Base-by-base conservation (phyloP, 2,888 invertebrate genomes). In the Oscheius sp. region DNA sequence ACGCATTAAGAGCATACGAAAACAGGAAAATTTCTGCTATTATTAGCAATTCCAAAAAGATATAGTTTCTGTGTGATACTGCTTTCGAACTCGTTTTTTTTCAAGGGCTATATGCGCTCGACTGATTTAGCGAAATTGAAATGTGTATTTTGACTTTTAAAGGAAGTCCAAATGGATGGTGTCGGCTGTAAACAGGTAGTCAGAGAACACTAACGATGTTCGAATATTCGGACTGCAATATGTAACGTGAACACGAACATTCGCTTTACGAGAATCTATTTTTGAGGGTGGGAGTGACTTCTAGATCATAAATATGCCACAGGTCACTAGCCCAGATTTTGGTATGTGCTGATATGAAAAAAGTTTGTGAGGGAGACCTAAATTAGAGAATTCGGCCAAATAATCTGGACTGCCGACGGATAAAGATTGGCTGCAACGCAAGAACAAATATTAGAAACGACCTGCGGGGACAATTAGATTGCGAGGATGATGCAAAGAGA, bases 401-500 rank as follows among this genome's bases (percentile, higher is more conserved):
- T 68, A 68, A 68, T 68, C 68, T 55, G 55, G 55, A 3, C 66
- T 53, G 63, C 21, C 35, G 57, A 68, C 53, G 55, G 42, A 42
- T 51, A 55, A 68, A 55, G 68, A 68, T 68, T 68, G 68, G 55
- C 68, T 68, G 68, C 68, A 68, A 68, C 68, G 68, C 55, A 55
- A 68, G 68, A 68, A 68, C 68, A 68, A 68, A 68, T 55, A 68
- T 53, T 4, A 68, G 53, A 68, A 68, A 68, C 9, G 68, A 51
- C 68, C 68, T 68, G 68, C 68, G 68, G 68, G 68, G 68, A 53
- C 53, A 68, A 68, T 68, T 68, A 63, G 47, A 48, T 13, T 10
- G 21, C 29, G 48, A 63, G n/a, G 48, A 63, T 63, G 63, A 63
- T 63, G 63, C 47, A 47, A 47, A 29, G 4, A 48, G 63, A 48